A percentile compares a stretch with the other conserved stretches of the same genome.
These are phyloP conservation scores for Hystrix brachyura DNA, from an alignment of 2,113 vertebrate genomes.

Conservation along the genomic window DNA sequence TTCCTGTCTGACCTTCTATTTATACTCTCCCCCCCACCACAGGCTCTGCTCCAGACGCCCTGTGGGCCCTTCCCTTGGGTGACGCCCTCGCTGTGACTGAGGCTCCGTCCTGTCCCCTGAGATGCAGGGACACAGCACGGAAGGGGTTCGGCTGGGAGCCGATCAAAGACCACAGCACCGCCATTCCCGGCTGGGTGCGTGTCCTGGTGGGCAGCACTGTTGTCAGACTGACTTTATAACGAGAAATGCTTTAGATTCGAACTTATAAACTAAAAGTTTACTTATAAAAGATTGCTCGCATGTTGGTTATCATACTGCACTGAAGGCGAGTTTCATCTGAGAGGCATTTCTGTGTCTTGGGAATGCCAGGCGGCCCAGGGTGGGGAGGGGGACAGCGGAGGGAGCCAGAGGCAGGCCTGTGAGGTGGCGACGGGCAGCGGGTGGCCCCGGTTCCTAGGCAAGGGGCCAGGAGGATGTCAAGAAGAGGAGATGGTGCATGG, in stretches of 20 bases:
- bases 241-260: slow-evolving; percentile 38
- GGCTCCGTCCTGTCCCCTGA: neutral
- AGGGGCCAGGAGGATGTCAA: neutral
- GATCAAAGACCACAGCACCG: neutral
- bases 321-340: neutral
- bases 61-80: neutral
- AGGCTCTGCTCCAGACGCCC: too few relatives aligned
- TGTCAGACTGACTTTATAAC: neutral
- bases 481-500: neutral
- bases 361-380: neutral
- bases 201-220: neutral
- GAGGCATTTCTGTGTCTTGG: neutral
- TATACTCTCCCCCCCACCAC: neutral
- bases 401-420: neutral
- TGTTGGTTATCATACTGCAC: neutral
- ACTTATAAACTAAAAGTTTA: slow-evolving; percentile 16
- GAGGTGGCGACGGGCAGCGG: neutral
- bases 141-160: neutral
- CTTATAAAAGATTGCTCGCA: neutral
- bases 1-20: neutral
- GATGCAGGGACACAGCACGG: neutral
- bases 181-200: neutral
- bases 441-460: too few relatives aligned
- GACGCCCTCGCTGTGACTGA: neutral
- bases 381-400: neutral